Percentiles rank a stretch among this genome's conserved stretches.
These are phyloP conservation scores for Mormyrops attenuatus DNA, from an alignment of 2,797 vertebrate genomes.

Conservation along the genomic window DNA sequence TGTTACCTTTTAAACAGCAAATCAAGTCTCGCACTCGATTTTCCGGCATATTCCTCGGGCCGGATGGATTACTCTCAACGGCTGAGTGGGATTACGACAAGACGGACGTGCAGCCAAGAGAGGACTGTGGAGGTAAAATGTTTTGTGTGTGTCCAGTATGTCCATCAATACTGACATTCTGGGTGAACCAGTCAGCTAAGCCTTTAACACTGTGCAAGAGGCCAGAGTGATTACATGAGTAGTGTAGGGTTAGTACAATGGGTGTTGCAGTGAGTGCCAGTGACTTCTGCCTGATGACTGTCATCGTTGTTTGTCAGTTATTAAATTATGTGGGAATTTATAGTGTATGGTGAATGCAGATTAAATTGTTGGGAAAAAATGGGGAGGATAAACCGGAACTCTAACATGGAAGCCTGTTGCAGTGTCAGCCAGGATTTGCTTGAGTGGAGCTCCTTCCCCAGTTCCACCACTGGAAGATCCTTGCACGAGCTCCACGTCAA, in stretches of 20 bases:
- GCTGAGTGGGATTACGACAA: neutral
- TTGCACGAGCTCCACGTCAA: neutral
- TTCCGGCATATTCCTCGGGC: neutral
- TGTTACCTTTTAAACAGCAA: neutral
- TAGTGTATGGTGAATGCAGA: neutral
- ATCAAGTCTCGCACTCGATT: neutral
- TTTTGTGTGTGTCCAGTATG: no score
- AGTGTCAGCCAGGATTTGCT: neutral
- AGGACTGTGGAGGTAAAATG: neutral
- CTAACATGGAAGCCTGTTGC: neutral
- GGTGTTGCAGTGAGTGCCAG: no score
- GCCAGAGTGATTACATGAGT: neutral
- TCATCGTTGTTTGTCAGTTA: neutral
- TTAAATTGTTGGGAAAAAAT: neutral
- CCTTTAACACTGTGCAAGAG: neutral
- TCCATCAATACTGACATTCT: neutral
- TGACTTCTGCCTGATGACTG: no score
- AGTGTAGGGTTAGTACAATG: no score
- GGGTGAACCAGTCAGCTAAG: neutral
- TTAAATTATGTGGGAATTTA: neutral
- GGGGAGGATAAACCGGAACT: neutral
- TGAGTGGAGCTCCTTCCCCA: neutral
- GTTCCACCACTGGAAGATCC: neutral
- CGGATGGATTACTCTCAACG: neutral
- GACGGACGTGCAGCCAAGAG: neutral